Evolutionary conservation across 2,113 vertebrate species (phyloP), one percentile per base, ranked within the genome.

Genomic region (Varanus salvator): DNA sequence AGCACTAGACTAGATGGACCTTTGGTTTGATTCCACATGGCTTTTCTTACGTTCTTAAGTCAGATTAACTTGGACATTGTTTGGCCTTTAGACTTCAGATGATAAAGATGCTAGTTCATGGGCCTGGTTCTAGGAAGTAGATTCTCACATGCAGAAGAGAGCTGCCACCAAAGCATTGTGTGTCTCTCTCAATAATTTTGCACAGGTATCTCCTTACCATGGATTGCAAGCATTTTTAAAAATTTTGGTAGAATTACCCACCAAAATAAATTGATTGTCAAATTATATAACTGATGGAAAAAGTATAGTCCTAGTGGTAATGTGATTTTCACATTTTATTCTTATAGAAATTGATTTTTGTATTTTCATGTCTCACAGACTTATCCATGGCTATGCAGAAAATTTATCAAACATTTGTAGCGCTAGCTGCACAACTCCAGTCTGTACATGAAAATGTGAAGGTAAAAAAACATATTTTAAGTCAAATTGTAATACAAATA

Each of bases 371-470:
- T 97, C 80, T 97, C 96, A 50, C 96, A 99, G 99, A 99, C 97
- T 96, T 99, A 91, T 99, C 99, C 84, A 90, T 98, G 97, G 99
- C 99, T 95, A 99, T 99, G 99, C 98, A 99, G 98, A 99, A 99
- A 96, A 98, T 99, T 92, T 99, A 99, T 96, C 98, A 99, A 95
- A 99, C 99, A 1, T 99, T 99, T 98, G 98, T 99, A 94, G 99
- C 98, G 68, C 97, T 99, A 97, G 99, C 99, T 87, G 99, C 99
- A 82, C 99, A 99, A 91, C 98, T 99, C 91, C 99, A 99, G 92
- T 98, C 98, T 90, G 98, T 99, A 94, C 98, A 99, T 94, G 99
- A 99, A 97, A 99, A 99, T 85, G 98, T 99, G 71, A 99, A 99
- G 98, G 99, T 99, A 95, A 93, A 98, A 96, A 64, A 64, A 64